These are phyloP conservation scores for Planiliza haematocheilus DNA, from an alignment of 2,113 vertebrate genomes.

Conservation along the genomic window DNA sequence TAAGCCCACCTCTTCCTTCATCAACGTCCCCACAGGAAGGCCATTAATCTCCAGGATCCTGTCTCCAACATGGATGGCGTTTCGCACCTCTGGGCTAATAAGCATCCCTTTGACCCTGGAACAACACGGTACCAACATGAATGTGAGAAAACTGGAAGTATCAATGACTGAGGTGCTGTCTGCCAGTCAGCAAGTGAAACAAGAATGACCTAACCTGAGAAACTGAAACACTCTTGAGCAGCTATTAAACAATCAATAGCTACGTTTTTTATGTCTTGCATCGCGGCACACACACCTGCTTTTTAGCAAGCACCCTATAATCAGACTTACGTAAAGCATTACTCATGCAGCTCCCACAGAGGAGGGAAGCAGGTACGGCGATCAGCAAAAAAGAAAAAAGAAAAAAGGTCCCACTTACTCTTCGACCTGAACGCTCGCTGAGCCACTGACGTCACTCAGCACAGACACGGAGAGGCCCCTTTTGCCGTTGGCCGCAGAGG, in stretches of 20 bases:
- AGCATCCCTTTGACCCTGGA: slow-evolving; percentile 92
- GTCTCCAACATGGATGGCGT: slow-evolving; percentile 95
- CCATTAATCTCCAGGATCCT: slow-evolving; percentile 97
- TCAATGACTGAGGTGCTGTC: not conserved
- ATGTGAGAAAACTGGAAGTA: slow-evolving; percentile 8
- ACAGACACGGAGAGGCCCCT: slow-evolving; percentile 92
- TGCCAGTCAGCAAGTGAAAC: not conserved
- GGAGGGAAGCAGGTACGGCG: not conserved
- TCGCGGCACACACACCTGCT: slow-evolving; percentile 17
- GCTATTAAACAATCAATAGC: slow-evolving; percentile 9
- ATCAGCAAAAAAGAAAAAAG: no score
- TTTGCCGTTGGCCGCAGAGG: slow-evolving; percentile 89
- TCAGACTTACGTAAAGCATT: slow-evolving; percentile 54
- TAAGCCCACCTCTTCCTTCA: slow-evolving; percentile 89
- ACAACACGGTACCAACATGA: slow-evolving; percentile 23
- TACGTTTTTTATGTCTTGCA: not conserved
- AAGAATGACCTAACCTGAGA: not conserved
- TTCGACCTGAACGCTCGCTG: slow-evolving; percentile 92
- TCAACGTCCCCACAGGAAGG: slow-evolving; percentile 87
- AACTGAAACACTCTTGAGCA: not conserved
- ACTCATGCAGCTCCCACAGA: slow-evolving; percentile 30
- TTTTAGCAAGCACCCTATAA: slow-evolving; percentile 41
- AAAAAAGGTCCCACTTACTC: slow-evolving; percentile 89
- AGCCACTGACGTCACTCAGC: slow-evolving; percentile 85
- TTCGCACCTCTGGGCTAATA: slow-evolving; percentile 93